phyloP scores from a whole-genome alignment of 2,113 vertebrate genomes.

The Myrmecophaga tridactyla region DNA sequence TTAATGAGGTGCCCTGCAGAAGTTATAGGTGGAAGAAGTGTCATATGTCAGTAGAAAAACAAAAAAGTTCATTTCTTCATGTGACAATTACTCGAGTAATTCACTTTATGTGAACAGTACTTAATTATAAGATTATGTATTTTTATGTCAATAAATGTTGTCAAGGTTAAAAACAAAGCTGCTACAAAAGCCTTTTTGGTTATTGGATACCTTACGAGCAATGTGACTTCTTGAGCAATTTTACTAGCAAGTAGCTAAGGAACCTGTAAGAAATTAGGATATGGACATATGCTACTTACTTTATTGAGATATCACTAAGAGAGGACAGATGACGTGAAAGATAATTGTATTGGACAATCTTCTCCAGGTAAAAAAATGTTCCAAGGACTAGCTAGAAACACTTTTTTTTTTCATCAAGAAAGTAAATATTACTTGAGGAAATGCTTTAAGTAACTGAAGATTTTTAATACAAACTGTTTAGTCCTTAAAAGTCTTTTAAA shows the following conservation, averaged over 20 bases:
- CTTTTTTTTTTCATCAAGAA: background rate
- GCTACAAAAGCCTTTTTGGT: background rate
- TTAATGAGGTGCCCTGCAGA: background rate
- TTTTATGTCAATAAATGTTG: conserved; percentile 17
- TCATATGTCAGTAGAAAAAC: conserved; percentile 5
- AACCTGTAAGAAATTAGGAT: conserved; percentile 5
- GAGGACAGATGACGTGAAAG: background rate
- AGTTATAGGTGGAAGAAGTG: background rate
- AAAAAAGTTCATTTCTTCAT: background rate
- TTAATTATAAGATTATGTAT: background rate
- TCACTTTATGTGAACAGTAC: background rate
- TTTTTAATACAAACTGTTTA: background rate
- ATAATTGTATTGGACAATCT: background rate
- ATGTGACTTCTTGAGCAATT: background rate
- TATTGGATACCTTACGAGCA: background rate
- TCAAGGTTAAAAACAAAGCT: background rate
- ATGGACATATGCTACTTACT: background rate
- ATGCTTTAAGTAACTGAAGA: background rate
- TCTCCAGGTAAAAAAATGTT: background rate
- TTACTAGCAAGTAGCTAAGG: background rate
- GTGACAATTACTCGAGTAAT: background rate
- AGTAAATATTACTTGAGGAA: background rate
- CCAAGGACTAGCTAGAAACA: background rate
- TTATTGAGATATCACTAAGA: background rate
- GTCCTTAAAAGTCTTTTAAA: background rate